A percentile compares a stretch with the other conserved stretches of the same genome.
Evolutionary conservation across 2,113 vertebrate species (phyloP).

Genomic region (Platanista minor): DNA sequence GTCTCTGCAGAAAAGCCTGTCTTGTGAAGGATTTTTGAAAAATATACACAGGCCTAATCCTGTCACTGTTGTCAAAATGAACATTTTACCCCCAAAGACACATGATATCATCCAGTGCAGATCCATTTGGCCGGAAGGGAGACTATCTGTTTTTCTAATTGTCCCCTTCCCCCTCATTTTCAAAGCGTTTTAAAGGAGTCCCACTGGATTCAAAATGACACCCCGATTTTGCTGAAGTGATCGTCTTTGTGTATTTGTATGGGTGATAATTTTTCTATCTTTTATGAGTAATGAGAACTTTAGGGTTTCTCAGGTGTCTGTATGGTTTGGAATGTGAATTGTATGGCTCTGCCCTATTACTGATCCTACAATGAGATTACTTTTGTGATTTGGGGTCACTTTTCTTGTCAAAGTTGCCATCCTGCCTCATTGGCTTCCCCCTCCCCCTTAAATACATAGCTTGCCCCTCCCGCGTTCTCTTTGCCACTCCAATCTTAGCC

Average conservation of each 20-base stretch:
- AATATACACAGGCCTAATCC: conserved; percentile 56
- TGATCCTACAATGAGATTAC: background rate
- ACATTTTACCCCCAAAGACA: conserved; percentile 46
- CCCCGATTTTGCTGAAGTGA: background rate
- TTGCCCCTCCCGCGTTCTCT: background rate
- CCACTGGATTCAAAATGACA: background rate
- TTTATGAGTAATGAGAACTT: background rate
- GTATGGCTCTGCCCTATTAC: background rate
- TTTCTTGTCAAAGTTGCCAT: background rate
- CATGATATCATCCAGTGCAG: background rate
- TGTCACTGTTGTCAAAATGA: conserved; percentile 51
- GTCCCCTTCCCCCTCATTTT: background rate
- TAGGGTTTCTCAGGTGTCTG: background rate
- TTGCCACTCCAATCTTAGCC: conserved; percentile 22
- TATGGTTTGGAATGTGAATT: background rate
- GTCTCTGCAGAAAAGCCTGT: conserved; percentile 47
- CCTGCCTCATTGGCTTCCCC: background rate
- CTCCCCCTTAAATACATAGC: background rate
- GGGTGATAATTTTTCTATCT: background rate
- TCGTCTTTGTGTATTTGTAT: conserved; percentile 17
- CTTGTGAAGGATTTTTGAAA: conserved; percentile 60
- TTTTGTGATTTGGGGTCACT: background rate
- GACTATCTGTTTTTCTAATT: background rate
- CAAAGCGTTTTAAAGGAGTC: conserved; percentile 16
- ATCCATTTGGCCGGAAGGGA: background rate